A percentile compares a stretch with the other conserved stretches of the same genome.
phyloP scores from a whole-genome alignment of 2,113 vertebrate species.

The Clarias gariepinus region DNA sequence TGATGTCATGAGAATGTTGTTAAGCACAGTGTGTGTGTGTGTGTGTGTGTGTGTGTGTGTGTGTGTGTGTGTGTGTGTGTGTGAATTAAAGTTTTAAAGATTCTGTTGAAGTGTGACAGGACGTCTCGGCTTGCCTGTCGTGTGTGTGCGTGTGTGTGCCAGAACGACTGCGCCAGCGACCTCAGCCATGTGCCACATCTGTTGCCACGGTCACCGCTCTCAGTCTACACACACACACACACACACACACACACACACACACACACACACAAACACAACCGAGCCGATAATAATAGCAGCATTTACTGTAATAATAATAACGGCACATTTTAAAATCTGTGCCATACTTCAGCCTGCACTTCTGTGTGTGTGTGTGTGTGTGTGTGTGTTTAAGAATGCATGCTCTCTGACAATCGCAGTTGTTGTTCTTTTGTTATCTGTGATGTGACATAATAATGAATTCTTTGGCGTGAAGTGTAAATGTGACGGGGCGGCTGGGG shows the following conservation, averaged over 20 bases:
- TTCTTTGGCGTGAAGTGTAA: not conserved
- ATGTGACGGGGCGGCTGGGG: too few species aligned
- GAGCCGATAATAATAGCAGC: constrained; percentile 48
- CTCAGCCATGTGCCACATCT: constrained; percentile 56
- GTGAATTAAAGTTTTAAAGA: constrained; percentile 1
- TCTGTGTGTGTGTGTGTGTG: not conserved
- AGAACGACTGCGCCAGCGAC: constrained; percentile 50
- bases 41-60: not conserved
- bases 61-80: not conserved
- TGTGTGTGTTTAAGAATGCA: not conserved
- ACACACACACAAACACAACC: not conserved
- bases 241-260: too few species aligned
- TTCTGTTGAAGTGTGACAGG: constrained; percentile 10
- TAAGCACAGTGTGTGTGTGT: constrained; percentile 32
- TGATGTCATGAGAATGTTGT: constrained; percentile 39
- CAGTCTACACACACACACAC: constrained; percentile 35
- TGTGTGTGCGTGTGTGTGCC: constrained; percentile 39
- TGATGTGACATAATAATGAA: not conserved
- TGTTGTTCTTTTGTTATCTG: not conserved
- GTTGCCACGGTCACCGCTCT: constrained; percentile 55
- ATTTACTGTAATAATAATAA: constrained; percentile 50
- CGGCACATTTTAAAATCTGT: constrained; percentile 15
- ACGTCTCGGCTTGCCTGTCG: not conserved
- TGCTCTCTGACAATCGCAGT: not conserved
- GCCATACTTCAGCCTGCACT: constrained; percentile 2